phyloP scores from a whole-genome alignment of 2,888 invertebrate species.

The Drosophila neonasuta region DNA sequence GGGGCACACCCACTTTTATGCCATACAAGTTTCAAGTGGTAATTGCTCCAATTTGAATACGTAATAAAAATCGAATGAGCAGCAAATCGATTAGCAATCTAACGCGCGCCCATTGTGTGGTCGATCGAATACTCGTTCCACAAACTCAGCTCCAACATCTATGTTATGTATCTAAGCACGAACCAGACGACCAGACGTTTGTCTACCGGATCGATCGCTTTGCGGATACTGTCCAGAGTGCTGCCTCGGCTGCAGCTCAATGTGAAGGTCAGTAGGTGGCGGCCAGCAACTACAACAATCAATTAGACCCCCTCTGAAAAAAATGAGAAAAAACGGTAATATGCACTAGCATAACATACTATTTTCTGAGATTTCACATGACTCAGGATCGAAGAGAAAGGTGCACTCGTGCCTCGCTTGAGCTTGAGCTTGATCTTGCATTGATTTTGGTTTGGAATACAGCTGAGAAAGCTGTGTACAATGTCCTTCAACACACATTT shows the following conservation, averaged over 20 bases:
- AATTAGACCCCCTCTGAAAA: constrained; percentile 74
- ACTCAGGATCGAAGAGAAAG: constrained; percentile 58
- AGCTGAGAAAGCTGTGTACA: neutral
- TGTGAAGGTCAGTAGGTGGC: constrained; percentile 78
- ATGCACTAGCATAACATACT: constrained; percentile 39
- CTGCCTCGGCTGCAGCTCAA: constrained; percentile 52
- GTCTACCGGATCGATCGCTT: constrained; percentile 67
- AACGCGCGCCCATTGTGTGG: constrained; percentile 78
- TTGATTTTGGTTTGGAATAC: constrained; percentile 7
- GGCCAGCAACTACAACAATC: constrained; percentile 73
- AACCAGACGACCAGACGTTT: constrained; percentile 70
- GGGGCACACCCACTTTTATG: constrained; percentile 74
- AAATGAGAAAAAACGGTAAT: constrained; percentile 52
- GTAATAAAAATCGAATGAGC: constrained; percentile 76
- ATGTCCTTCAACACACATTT: constrained; percentile 2
- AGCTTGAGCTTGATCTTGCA: neutral
- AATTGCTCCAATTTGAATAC: constrained; percentile 79
- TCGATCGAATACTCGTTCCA: constrained; percentile 33
- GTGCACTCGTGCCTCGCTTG: constrained; percentile 19
- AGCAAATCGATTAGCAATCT: constrained; percentile 78
- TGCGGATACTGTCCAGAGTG: constrained; percentile 68
- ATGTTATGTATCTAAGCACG: constrained; percentile 44
- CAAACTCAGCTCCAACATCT: neutral
- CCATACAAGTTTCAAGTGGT: constrained; percentile 76
- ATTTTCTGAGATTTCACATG: constrained; percentile 51